These are phyloP conservation scores for Amphilophus citrinellus DNA, from an alignment of 2,113 vertebrate species.

Conservation along the genomic window DNA sequence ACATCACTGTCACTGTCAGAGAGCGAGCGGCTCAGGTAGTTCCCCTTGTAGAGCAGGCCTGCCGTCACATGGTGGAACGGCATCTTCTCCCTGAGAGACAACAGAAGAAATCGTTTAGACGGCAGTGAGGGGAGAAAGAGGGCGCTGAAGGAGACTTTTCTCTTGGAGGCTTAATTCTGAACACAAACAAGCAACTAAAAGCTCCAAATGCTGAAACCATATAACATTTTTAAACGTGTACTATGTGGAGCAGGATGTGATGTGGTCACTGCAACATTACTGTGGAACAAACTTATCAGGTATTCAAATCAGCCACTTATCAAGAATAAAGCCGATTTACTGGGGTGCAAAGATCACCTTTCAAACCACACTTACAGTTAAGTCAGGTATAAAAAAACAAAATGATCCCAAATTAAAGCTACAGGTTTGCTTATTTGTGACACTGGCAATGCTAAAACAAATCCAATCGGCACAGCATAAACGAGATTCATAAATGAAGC, in stretches of 20 bases:
- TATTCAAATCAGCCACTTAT: not conserved
- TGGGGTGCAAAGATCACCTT: not conserved
- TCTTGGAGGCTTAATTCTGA: not conserved
- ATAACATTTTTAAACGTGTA: not conserved
- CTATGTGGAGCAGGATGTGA: not conserved
- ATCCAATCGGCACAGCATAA: slow-evolving; percentile 7
- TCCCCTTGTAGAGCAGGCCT: slow-evolving; percentile 97
- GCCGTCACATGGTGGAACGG: slow-evolving; percentile 99
- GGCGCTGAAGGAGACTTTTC: not conserved
- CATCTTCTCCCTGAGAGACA: slow-evolving; percentile 93
- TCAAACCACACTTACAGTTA: not conserved
- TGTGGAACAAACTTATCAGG: not conserved
- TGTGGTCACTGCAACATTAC: not conserved
- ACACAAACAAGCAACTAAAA: not conserved
- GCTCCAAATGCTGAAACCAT: no score
- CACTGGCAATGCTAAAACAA: slow-evolving; percentile 16
- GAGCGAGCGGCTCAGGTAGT: slow-evolving; percentile 95
- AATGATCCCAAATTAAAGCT: not conserved
- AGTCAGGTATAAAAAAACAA: not conserved
- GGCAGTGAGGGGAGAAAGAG: not conserved
- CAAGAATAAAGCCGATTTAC: not conserved
- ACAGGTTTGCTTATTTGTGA: not conserved
- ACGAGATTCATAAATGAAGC: slow-evolving; percentile 37
- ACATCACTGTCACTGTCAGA: slow-evolving; percentile 95
- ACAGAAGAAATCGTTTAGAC: slow-evolving; percentile 10